Percentiles rank a stretch among this genome's conserved stretches.
Conservation (phyloP, 2,888 invertebrate genomes). For the Trisateles emortualis region DNA sequence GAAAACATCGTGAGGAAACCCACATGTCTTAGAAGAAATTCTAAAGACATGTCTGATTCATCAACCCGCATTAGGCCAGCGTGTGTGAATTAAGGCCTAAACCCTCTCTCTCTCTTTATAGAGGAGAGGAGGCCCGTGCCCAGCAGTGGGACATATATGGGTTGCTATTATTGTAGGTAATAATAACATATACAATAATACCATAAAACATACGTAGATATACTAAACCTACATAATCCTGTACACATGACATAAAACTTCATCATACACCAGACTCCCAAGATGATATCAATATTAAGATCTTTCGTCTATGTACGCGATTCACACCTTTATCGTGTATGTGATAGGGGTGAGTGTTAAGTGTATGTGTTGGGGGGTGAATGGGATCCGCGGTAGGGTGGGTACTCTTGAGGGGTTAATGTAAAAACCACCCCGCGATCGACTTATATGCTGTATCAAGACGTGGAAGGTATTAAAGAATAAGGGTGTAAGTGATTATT, state of each 20-base stretch:
- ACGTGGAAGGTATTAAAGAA: constrained; percentile 56
- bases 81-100: too few relatives aligned
- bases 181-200: constrained; percentile 19
- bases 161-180: constrained; percentile 7
- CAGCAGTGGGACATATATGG: too few relatives aligned
- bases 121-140: too few relatives aligned
- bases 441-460: constrained; percentile 87
- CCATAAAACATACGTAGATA: constrained; percentile 37
- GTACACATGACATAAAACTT: constrained; percentile 76
- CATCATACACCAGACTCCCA: constrained; percentile 77
- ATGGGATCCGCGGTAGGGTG: constrained; percentile 59
- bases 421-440: constrained; percentile 86
- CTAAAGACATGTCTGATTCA: too few relatives aligned
- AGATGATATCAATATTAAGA: constrained; percentile 84
- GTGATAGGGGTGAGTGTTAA: constrained; percentile 23
- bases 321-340: constrained; percentile 10
- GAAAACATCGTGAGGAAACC: too few relatives aligned
- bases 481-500: constrained; percentile 45
- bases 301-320: constrained; percentile 34
- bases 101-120: too few relatives aligned
- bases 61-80: too few relatives aligned
- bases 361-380: constrained; percentile 42
- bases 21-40: too few relatives aligned
- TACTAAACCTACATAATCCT: constrained; percentile 59
- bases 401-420: constrained; percentile 81